Base-by-base conservation (phyloP, 37 sponge, comb jelly and placozoan species). In the Geodia barretti region DNA sequence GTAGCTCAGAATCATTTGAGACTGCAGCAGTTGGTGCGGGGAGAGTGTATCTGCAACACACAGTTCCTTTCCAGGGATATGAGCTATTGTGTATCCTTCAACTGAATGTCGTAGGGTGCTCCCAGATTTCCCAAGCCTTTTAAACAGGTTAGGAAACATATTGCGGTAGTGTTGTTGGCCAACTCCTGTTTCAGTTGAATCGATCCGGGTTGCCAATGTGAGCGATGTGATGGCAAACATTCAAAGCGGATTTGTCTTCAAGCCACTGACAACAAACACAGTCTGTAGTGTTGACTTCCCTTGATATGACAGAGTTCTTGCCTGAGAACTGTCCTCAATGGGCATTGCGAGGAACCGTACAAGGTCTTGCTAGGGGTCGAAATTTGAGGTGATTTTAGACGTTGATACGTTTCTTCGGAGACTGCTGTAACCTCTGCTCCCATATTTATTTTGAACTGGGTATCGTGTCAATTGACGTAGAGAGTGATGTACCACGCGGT, bases 391-490 rank as follows among this genome's bases (percentile, higher is more conserved):
- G 37, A 21, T 4, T 58, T 60, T 4, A 90, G 69, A 30, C 42
- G 31, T n/a, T 84, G 35, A 54, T 61, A 90, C 41, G 36, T 54
- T 7, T 79, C 59, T 24, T 62, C 38, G 9, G 90, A 76, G 25
- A 90, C 61, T 14, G 69, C 90, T 14, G 85, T 80, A 2, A 84
- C 90, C 67, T 84, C 86, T 32, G 90, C 80, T 29, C 90, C 90
- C 28, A 81, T 90, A 65, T 90, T 85, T 47, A 90, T 43, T 54
- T 90, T 90, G 60, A 90, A 90, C 14, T 41, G 62, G 25, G 69
- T 60, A 19, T 38, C 20, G 35, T 43, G 42, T 21, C 70, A 62
- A 1, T 68, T 39, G 4, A 89, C 33, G 21, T 60, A 37, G n/a
- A 89, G 14, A 26, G n/a, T 30, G 23, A 39, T 41, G 11, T 41